Conservation (phyloP, 2,113 vertebrate genomes). For the Acrocephalus arundinaceus region DNA sequence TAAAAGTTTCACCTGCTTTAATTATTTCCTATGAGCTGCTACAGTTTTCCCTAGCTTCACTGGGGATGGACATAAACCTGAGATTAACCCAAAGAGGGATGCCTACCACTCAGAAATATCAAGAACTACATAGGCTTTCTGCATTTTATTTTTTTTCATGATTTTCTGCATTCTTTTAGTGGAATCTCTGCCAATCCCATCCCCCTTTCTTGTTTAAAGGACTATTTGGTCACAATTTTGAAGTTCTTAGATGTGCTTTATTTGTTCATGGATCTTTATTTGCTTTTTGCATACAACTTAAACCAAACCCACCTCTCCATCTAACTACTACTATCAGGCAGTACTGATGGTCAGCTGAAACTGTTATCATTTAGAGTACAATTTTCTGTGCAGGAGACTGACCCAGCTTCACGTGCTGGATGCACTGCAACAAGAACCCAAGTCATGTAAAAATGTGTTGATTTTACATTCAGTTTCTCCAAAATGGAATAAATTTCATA, state of each 20-base stretch:
- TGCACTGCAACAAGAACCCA: slow-evolving; percentile 31
- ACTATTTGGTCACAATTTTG: background rate
- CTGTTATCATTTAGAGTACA: slow-evolving; percentile 25
- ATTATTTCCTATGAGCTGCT: background rate
- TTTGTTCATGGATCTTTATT: background rate
- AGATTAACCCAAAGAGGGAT: background rate
- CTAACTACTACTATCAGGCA: background rate
- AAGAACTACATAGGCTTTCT: background rate
- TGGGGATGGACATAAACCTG: background rate
- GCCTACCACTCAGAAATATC: background rate
- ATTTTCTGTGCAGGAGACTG: background rate
- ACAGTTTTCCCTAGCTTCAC: background rate
- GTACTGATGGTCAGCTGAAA: slow-evolving; percentile 30
- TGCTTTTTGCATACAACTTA: background rate
- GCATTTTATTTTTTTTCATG: no score
- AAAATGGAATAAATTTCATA: background rate
- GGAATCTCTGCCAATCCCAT: background rate
- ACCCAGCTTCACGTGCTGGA: slow-evolving; percentile 7
- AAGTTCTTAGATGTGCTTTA: background rate
- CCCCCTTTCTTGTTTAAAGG: background rate
- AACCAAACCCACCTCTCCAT: background rate
- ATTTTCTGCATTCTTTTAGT: background rate
- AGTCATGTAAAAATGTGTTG: slow-evolving; percentile 32
- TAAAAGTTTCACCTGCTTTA: background rate
- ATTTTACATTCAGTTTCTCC: slow-evolving; percentile 56